A percentile compares a stretch with the other conserved stretches of the same genome.
phyloP scores from a whole-genome alignment of 2,113 vertebrate species.

The Hiodon tergisus region DNA sequence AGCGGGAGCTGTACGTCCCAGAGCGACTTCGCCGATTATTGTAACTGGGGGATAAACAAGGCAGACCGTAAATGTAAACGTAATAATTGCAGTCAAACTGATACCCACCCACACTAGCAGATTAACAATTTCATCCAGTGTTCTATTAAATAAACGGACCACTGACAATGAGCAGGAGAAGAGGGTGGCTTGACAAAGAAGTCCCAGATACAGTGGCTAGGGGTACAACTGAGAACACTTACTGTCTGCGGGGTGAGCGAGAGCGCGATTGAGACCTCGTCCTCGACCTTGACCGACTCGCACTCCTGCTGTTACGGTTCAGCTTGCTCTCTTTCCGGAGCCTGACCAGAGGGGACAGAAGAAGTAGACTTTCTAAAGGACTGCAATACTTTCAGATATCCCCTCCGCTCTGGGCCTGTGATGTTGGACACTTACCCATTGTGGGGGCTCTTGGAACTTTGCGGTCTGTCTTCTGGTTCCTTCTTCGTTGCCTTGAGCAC shows the following conservation, averaged over 20 bases:
- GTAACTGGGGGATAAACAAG: conserved; percentile 64
- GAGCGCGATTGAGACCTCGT: conserved; percentile 85
- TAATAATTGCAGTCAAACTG: no score
- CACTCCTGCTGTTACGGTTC: conserved; percentile 83
- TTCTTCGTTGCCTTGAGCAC: conserved; percentile 80
- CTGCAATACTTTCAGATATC: no score
- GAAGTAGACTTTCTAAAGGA: not conserved
- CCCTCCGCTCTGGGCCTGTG: no score
- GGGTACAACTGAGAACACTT: conserved; percentile 46
- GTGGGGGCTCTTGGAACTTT: conserved; percentile 87
- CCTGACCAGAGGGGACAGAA: conserved; percentile 44
- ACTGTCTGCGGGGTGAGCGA: conserved; percentile 85
- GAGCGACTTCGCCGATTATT: conserved; percentile 91
- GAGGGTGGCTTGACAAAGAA: not conserved
- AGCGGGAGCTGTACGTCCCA: conserved; percentile 92
- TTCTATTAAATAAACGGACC: not conserved
- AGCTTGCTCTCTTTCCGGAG: conserved; percentile 88
- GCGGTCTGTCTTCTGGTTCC: conserved; percentile 80
- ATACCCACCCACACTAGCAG: no score
- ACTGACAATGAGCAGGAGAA: not conserved
- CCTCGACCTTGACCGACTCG: conserved; percentile 76
- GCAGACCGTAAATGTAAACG: not conserved
- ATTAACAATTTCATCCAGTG: no score
- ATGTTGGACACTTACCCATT: conserved; percentile 73
- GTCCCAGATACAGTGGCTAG: no score